Evolutionary conservation across 2,888 invertebrate species (phyloP).

Genomic region (Isotomurus palustris): DNA sequence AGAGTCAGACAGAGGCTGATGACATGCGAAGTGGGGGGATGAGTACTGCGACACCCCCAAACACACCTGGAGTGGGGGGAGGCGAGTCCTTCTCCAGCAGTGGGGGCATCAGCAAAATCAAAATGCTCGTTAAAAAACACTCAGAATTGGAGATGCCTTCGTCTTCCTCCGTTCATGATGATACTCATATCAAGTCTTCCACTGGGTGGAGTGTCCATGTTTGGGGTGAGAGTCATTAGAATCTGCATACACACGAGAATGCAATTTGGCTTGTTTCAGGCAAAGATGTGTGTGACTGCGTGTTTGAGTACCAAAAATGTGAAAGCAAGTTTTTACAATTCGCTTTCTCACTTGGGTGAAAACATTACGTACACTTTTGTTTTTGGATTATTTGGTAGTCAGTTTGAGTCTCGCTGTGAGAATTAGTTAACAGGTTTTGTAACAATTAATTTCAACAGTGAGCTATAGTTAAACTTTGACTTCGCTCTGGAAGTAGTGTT

Average conservation of each 20-base stretch:
- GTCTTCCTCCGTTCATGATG: constrained; percentile 8
- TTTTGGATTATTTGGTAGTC: too few species aligned
- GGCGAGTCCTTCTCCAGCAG: constrained; percentile 13
- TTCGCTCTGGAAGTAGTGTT: too few species aligned
- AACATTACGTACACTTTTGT: too few species aligned
- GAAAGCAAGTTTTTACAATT: neutral
- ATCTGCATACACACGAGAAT: too few species aligned
- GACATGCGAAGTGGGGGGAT: constrained; percentile 22
- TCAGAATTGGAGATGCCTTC: constrained; percentile 30
- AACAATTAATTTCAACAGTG: too few species aligned
- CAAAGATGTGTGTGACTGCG: too few species aligned
- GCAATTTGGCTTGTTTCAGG: too few species aligned
- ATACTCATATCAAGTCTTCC: constrained; percentile 48
- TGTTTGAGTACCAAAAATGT: neutral
- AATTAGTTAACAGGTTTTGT: too few species aligned
- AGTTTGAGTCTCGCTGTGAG: too few species aligned
- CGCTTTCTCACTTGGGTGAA: too few species aligned
- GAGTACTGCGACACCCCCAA: constrained; percentile 16
- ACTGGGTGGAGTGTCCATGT: constrained; percentile 72
- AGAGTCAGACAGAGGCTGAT: constrained; percentile 41
- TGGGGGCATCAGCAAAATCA: constrained; percentile 47
- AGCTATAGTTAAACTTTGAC: too few species aligned
- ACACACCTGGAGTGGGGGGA: constrained; percentile 55
- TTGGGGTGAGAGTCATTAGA: constrained; percentile 67
- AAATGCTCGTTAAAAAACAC: constrained; percentile 57